Base-by-base conservation (phyloP, 2,113 vertebrate species). In the Hippopotamus amphibius region DNA sequence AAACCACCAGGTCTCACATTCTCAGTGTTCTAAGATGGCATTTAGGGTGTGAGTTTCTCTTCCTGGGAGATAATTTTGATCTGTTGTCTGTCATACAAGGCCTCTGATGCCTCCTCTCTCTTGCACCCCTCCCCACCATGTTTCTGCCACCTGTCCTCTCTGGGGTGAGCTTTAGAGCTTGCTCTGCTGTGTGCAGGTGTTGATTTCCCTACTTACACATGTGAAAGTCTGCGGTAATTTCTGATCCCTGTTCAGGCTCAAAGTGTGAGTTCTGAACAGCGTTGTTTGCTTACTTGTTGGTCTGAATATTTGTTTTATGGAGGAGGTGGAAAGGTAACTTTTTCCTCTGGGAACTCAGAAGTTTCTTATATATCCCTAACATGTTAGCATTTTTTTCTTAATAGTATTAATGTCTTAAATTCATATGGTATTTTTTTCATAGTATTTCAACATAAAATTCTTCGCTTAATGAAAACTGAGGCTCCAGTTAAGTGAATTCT, bases 401-500 rank as follows among this genome's bases (percentile, higher is more conserved):
- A 85, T 48, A 37, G 81, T 43, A 41, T 14, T 74, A 41, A 95
- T 59, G 37, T 37, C 33, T 80, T 85, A 37, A 1, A 59, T 46
- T 66, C 19, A 66, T 50, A 72, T 8, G 33, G 8, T 15, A 28
- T 61, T 61, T 84, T 76, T 87, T 37, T 91, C 43, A 72, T 10
- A 88, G 43, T 12, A 85, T 37, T 63, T 84, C 63, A 76, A 80
- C 5, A 63, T 26, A 14, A 4, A 69, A 33, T 61, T 11, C 8
- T 76, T 84, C 82, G n/a, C 48, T 80, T 88, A 89, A n/a, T 71
- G n/a, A 88, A 96, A 88, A 72, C 30, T 2, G 13, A 83, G 12
- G 1, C 8, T 90, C 57, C 48, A 4, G 2, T 48, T 81, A 68
- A 37, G 15, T 57, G 37, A 76, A 87, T 76, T 93, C 5, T 41